Evolutionary conservation across 2,888 invertebrate genomes (phyloP).

Genomic region (Iphiclides podalirius): DNA sequence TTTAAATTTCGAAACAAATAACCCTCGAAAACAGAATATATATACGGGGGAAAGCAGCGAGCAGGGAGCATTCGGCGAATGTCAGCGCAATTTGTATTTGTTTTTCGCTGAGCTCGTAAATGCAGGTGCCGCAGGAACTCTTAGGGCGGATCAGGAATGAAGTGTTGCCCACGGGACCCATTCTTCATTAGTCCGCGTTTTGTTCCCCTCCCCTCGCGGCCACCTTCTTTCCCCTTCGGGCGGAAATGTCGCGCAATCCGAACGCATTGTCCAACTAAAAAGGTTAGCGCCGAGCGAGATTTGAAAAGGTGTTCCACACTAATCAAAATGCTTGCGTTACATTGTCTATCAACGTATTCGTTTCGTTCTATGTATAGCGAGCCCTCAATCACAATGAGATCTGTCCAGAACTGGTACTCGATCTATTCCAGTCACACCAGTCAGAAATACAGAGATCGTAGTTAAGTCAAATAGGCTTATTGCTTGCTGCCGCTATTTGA

Average conservation of each 20-base stretch:
- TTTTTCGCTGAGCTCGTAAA: slow-evolving; percentile 8
- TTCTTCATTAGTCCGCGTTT: slow-evolving; percentile 17
- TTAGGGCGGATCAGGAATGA: slow-evolving; percentile 20
- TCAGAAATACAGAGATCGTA: too few species aligned
- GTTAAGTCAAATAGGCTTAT: too few species aligned
- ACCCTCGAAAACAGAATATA: too few species aligned
- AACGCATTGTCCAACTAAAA: slow-evolving; percentile 18
- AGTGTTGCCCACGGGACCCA: slow-evolving; percentile 21
- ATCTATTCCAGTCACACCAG: too few species aligned
- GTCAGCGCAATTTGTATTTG: slow-evolving; percentile 14
- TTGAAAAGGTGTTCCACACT: slow-evolving; percentile 15
- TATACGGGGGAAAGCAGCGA: too few species aligned
- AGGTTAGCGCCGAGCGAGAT: slow-evolving; percentile 16
- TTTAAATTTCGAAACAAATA: too few species aligned
- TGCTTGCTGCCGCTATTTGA: too few species aligned
- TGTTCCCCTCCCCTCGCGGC: slow-evolving; percentile 9
- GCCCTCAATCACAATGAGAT: too few species aligned
- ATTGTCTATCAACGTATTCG: not conserved
- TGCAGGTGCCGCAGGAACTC: slow-evolving; percentile 22
- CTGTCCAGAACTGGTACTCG: too few species aligned
- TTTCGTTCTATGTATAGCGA: too few species aligned
- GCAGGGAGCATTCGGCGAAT: slow-evolving; percentile 8
- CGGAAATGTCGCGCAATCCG: slow-evolving; percentile 20
- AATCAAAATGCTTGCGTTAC: not conserved
- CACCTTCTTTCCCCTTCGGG: slow-evolving; percentile 6